Conservation (phyloP, 2,113 vertebrate species). For the Reinhardtius hippoglossoides region DNA sequence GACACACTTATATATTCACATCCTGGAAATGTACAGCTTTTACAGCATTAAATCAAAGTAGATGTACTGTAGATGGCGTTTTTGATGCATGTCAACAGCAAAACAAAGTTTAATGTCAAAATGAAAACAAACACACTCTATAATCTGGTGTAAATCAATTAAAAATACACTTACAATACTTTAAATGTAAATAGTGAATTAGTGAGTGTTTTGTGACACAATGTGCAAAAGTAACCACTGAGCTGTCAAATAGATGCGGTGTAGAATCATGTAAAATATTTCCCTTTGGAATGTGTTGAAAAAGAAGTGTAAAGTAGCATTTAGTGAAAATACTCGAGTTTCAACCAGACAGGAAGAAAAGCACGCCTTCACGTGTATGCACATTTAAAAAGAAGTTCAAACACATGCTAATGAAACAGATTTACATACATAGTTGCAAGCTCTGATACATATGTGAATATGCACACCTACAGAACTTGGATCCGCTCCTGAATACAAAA, state of each 20-base stretch:
- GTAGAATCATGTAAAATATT: not conserved
- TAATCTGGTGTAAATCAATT: not conserved
- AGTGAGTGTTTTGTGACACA: slow-evolving; percentile 1
- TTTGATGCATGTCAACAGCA: too few relatives aligned
- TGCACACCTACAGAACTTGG: slow-evolving; percentile 48
- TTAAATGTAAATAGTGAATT: not conserved
- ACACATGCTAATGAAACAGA: slow-evolving; percentile 52
- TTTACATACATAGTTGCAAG: slow-evolving; percentile 33
- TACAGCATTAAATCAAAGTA: not conserved
- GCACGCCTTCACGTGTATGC: not conserved
- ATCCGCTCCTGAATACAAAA: slow-evolving; percentile 54
- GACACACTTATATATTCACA: not conserved
- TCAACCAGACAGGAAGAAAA: slow-evolving; percentile 10
- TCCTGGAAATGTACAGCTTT: not conserved
- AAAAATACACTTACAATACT: not conserved
- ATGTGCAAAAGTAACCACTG: not conserved
- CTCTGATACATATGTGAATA: slow-evolving; percentile 20
- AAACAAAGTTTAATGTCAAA: not conserved
- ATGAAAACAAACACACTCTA: not conserved
- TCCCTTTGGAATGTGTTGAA: not conserved
- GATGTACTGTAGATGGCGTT: too few relatives aligned
- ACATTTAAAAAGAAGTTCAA: slow-evolving; percentile 26
- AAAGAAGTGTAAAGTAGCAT: not conserved
- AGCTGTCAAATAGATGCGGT: not conserved
- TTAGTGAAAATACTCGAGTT: not conserved